phyloP scores from a whole-genome alignment of 1,140 invertebrate species.

The Harlomillsia oculata region DNA sequence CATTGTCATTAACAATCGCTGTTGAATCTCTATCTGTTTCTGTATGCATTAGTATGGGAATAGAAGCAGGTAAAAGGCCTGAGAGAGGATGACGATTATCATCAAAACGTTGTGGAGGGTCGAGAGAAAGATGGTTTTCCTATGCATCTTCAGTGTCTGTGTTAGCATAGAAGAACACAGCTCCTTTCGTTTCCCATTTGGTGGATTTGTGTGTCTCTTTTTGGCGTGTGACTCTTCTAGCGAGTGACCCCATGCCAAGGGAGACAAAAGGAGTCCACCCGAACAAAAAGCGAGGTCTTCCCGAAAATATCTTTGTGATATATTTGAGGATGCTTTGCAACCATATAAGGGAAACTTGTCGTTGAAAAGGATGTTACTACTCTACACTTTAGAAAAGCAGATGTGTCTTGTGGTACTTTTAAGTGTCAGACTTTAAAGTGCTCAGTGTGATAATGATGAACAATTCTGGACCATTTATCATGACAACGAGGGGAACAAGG shows the following conservation, averaged over 20 bases:
- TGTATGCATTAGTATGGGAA: too few species aligned
- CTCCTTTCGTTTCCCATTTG: conserved; percentile 5
- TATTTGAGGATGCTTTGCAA: background rate
- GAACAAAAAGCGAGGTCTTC: background rate
- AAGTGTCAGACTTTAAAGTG: conserved; percentile 7
- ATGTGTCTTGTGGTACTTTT: background rate
- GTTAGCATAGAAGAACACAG: too few species aligned
- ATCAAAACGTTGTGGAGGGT: too few species aligned
- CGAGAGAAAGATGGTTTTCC: too few species aligned
- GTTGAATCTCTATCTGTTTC: too few species aligned
- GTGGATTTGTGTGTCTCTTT: too few species aligned
- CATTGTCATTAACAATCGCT: too few species aligned
- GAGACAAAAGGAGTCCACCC: conserved; percentile 4
- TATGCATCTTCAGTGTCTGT: too few species aligned
- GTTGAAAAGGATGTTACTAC: conserved; percentile 2
- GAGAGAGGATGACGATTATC: too few species aligned
- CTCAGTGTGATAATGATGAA: conserved; percentile 25
- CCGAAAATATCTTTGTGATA: background rate
- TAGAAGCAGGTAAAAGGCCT: too few species aligned
- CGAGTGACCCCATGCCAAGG: conserved; percentile 3
- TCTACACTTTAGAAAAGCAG: conserved; percentile 10
- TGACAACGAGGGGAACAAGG: background rate
- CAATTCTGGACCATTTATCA: conserved; percentile 26
- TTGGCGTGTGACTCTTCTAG: conserved; percentile 21
- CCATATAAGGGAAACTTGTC: background rate